Conservation (phyloP, 2,797 vertebrate genomes). For the Myotis findleyi region DNA sequence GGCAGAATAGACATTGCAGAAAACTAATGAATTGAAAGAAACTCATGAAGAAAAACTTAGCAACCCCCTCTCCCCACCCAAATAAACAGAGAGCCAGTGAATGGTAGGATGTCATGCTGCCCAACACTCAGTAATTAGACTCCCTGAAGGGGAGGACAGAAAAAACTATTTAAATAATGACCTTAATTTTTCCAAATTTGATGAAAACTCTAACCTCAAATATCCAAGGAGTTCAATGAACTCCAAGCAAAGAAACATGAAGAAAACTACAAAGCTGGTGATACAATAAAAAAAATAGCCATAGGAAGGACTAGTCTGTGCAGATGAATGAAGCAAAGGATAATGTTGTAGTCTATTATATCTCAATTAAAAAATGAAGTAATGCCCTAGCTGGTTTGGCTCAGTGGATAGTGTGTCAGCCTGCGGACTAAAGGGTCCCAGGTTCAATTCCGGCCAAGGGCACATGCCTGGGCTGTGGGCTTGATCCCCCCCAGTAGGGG, state of each 20-base stretch:
- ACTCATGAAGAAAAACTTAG: neutral
- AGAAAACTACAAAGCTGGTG: neutral
- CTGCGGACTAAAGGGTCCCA: too few relatives aligned
- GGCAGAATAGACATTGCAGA: neutral
- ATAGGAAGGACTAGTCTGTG: too few relatives aligned
- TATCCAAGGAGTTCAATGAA: neutral
- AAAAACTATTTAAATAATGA: neutral
- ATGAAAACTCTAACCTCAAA: neutral
- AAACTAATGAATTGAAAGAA: neutral
- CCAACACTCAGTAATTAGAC: neutral
- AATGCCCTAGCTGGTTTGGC: too few relatives aligned
- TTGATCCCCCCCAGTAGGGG: too few relatives aligned
- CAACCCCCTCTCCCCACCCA: neutral
- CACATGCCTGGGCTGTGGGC: too few relatives aligned
- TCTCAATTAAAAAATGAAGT: too few relatives aligned
- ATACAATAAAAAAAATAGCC: too few relatives aligned
- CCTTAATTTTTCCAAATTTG: neutral
- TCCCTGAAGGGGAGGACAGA: neutral
- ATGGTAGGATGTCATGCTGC: neutral
- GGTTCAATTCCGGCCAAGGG: too few relatives aligned
- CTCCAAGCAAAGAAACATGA: neutral
- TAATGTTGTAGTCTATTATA: neutral
- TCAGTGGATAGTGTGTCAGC: too few relatives aligned
- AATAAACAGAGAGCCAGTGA: rapidly evolving
- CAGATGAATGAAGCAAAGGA: too few relatives aligned